phyloP scores from a whole-genome alignment of 1,140 invertebrate genomes.

The Drosophila repleta region DNA sequence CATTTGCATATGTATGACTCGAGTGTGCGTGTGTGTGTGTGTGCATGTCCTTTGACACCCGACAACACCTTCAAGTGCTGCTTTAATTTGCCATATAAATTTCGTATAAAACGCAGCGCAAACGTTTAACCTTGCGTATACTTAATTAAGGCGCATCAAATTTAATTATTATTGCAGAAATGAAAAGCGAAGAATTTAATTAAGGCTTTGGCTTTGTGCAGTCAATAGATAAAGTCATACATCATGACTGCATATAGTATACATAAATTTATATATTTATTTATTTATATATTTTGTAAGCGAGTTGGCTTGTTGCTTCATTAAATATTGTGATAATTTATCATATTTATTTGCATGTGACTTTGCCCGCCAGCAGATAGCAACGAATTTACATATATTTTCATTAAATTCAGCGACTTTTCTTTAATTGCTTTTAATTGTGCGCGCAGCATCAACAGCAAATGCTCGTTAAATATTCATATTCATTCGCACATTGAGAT shows the following conservation, averaged over 20 bases:
- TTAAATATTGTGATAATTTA: constrained; percentile 82
- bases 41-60: constrained; percentile 18
- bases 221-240: constrained; percentile 78
- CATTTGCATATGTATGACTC: constrained; percentile 51
- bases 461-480: constrained; percentile 4
- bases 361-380: constrained; percentile 59
- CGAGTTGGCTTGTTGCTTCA: constrained; percentile 72
- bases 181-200: constrained; percentile 6
- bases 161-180: constrained; percentile 14
- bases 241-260: constrained; percentile 72
- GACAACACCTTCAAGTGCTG: constrained; percentile 22
- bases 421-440: constrained; percentile 55
- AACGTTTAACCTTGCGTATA: constrained; percentile 1
- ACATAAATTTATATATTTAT: constrained; percentile 26
- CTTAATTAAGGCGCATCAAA: constrained; percentile 30
- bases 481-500: neutral
- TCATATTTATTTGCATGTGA: constrained; percentile 80
- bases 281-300: neutral
- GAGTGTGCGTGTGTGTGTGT: constrained; percentile 9
- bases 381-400: constrained; percentile 59
- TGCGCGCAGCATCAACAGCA: constrained; percentile 18
- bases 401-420: constrained; percentile 32
- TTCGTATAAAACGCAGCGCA: constrained; percentile 14
- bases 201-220: constrained; percentile 33
- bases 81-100: constrained; percentile 9